phyloP scores from a whole-genome alignment of 2,797 vertebrate genomes.

The Epinephelus awoara region DNA sequence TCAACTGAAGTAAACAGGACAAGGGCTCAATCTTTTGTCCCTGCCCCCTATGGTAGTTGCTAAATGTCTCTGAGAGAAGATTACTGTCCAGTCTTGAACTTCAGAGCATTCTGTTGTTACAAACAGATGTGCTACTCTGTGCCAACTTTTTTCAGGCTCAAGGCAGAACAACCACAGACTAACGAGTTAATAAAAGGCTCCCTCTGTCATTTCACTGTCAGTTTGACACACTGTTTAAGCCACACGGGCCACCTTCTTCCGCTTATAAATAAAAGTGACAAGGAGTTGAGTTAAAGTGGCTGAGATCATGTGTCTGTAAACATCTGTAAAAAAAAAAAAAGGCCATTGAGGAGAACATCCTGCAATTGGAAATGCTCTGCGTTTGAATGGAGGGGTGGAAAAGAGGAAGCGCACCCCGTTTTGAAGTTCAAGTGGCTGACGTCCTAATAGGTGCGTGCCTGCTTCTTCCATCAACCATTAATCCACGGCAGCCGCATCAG shows the following conservation, averaged over 20 bases:
- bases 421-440: slow-evolving; percentile 81
- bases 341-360: slow-evolving; percentile 61
- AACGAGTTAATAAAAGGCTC: slow-evolving; percentile 62
- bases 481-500: slow-evolving; percentile 56
- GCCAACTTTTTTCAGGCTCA: slow-evolving; percentile 52
- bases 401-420: slow-evolving; percentile 67
- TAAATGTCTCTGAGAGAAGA: slow-evolving; percentile 49
- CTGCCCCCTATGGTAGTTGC: slow-evolving; percentile 1
- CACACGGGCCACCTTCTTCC: slow-evolving; percentile 45
- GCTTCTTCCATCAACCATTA: slow-evolving; percentile 72
- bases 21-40: slow-evolving; percentile 21
- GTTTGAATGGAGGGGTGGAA: slow-evolving; percentile 53
- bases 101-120: slow-evolving; percentile 59
- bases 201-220: slow-evolving; percentile 66
- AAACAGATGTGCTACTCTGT: slow-evolving; percentile 67
- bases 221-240: slow-evolving; percentile 45
- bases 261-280: slow-evolving; percentile 46
- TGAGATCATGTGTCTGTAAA: slow-evolving; percentile 67
- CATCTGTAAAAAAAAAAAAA: slow-evolving; percentile 49
- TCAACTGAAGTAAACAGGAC: slow-evolving; percentile 13
- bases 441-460: slow-evolving; percentile 67
- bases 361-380: slow-evolving; percentile 61
- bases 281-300: slow-evolving; percentile 44
- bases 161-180: slow-evolving; percentile 55
- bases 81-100: slow-evolving; percentile 53